Percentiles rank a stretch among this genome's conserved stretches.
Evolutionary conservation across 2,888 invertebrate genomes (phyloP).

Genomic region (Drosophila buzzatii): DNA sequence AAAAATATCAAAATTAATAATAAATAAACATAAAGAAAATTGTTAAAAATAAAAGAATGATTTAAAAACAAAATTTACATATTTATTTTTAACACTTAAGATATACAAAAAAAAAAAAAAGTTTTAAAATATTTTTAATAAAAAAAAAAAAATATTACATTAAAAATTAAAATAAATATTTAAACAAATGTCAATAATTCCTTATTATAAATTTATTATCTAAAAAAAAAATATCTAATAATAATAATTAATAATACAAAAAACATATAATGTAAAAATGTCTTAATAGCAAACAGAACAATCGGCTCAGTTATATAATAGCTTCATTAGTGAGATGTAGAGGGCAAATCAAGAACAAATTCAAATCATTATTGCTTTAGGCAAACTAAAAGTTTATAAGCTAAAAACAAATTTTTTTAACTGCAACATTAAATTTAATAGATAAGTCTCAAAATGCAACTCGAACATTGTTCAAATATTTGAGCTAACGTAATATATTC

Average conservation of each 20-base stretch:
- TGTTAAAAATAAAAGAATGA: no score
- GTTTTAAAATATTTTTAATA: no score
- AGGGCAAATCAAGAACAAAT: background rate
- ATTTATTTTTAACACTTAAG: no score
- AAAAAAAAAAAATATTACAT: no score
- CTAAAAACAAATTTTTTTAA: background rate
- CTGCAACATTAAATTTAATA: background rate
- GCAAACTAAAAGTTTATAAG: background rate
- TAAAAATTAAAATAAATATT: no score
- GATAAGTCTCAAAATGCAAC: background rate
- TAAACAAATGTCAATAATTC: no score
- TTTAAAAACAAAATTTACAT: no score
- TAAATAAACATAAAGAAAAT: no score
- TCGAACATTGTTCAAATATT: slow-evolving; percentile 1
- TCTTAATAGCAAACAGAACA: background rate
- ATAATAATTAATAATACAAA: background rate
- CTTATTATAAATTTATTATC: no score
- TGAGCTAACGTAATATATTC: background rate
- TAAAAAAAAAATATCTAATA: no score
- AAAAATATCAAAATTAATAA: no score
- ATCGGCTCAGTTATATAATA: background rate
- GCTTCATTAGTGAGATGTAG: background rate
- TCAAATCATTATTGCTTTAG: background rate
- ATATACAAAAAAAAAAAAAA: no score
- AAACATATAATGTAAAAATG: background rate